Conservation (phyloP, 2,888 invertebrate species). For the Perithous albicinctus region DNA sequence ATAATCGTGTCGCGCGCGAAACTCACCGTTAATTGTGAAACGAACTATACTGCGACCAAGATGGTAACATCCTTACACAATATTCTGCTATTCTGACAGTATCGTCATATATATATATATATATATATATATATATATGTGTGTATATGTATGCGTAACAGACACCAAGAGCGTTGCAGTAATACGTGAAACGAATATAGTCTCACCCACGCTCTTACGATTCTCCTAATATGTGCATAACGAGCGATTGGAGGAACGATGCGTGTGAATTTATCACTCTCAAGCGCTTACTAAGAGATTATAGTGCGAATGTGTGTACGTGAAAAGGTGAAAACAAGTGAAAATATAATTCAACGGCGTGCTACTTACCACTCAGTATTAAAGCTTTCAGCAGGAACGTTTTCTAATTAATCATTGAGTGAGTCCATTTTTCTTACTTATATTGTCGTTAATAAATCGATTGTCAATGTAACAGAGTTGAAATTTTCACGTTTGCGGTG, state of each 20-base stretch:
- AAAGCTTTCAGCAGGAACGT: not conserved
- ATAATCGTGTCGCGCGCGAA: not conserved
- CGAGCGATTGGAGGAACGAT: constrained; percentile 13
- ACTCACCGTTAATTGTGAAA: constrained; percentile 18
- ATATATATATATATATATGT: not conserved
- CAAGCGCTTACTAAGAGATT: constrained; percentile 10
- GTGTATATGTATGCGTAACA: too few relatives aligned
- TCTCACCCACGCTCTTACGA: constrained; percentile 44
- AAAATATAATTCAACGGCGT: constrained; percentile 1
- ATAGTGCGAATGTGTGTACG: not conserved
- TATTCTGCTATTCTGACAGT: constrained; percentile 58
- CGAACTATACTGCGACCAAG: constrained; percentile 30
- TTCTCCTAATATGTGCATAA: constrained; percentile 57
- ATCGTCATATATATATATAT: not conserved
- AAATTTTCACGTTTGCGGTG: not conserved
- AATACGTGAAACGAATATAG: constrained; percentile 21
- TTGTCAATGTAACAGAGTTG: too few relatives aligned
- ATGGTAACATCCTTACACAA: constrained; percentile 42
- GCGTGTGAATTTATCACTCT: constrained; percentile 37
- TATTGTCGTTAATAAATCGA: too few relatives aligned
- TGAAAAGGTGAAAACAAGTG: constrained; percentile 21
- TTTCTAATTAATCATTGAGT: not conserved
- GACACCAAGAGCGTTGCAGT: constrained; percentile 9
- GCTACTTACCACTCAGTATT: constrained; percentile 14
- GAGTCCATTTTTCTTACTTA: not conserved